Evolutionary conservation across 2,113 vertebrate species (phyloP).

Genomic region (Lagenorhynchus albirostris): DNA sequence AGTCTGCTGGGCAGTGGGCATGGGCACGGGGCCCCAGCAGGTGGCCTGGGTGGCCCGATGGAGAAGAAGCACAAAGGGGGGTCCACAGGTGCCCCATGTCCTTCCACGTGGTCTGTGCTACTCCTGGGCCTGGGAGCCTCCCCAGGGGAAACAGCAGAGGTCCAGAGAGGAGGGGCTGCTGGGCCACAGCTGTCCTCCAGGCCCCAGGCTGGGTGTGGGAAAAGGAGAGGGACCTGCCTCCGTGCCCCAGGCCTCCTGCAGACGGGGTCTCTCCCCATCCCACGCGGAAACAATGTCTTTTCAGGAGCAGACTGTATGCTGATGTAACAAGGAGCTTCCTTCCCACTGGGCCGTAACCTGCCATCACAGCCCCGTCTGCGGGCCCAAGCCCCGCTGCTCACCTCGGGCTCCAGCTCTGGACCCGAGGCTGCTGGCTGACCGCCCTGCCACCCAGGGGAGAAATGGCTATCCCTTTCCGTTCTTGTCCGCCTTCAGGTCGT

Average conservation of each 20-base stretch:
- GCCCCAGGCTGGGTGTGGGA: not conserved
- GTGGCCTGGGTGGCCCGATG: no score
- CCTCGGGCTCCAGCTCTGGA: not conserved
- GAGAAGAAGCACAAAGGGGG: not conserved
- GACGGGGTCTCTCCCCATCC: fast-evolving
- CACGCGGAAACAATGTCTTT: not conserved
- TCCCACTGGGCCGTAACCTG: not conserved
- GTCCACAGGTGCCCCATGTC: not conserved
- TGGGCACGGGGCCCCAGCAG: fast-evolving
- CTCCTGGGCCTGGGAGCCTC: not conserved
- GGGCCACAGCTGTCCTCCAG: not conserved
- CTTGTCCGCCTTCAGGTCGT: not conserved
- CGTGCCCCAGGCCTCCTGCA: not conserved
- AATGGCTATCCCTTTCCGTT: not conserved
- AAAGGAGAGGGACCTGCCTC: not conserved
- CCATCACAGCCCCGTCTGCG: not conserved
- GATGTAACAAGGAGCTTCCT: not conserved
- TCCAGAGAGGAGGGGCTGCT: not conserved
- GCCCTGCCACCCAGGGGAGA: not conserved
- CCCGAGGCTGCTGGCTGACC: not conserved
- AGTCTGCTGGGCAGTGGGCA: not conserved
- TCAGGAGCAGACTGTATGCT: not conserved
- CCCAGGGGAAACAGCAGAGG: not conserved
- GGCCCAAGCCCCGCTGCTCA: not conserved
- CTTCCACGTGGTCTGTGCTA: fast-evolving